Percentiles rank a stretch among this genome's conserved stretches.
These are phyloP conservation scores for Zaprionus obscuricornis DNA, from an alignment of 2,888 invertebrate species.

Conservation along the genomic window DNA sequence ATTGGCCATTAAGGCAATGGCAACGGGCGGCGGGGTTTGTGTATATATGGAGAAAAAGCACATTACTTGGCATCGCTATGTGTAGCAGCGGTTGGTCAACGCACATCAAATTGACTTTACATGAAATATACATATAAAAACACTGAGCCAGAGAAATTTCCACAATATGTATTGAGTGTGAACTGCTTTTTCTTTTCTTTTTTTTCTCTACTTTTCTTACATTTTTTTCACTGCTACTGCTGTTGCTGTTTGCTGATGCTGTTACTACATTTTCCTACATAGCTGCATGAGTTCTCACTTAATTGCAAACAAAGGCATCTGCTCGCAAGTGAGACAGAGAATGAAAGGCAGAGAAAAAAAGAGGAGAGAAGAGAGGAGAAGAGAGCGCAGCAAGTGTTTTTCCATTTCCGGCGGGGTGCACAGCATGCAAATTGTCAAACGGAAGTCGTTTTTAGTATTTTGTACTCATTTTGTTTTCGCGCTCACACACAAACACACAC, in stretches of 20 bases:
- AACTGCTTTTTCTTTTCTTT: slow-evolving; percentile 62
- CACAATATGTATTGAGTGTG: slow-evolving; percentile 56
- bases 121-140: slow-evolving; percentile 69
- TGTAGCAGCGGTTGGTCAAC: slow-evolving; percentile 62
- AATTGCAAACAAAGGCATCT: slow-evolving; percentile 64
- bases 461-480: slow-evolving; percentile 77
- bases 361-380: slow-evolving; percentile 10
- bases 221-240: too few relatives aligned
- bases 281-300: slow-evolving; percentile 72
- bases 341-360: not conserved
- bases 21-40: not conserved
- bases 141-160: slow-evolving; percentile 1
- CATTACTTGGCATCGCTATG: slow-evolving; percentile 40
- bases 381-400: slow-evolving; percentile 60
- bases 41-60: slow-evolving; percentile 5
- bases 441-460: slow-evolving; percentile 78
- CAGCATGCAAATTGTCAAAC: slow-evolving; percentile 75
- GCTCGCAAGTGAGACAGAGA: not conserved
- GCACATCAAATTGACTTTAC: slow-evolving; percentile 69
- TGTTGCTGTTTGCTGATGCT: too few relatives aligned
- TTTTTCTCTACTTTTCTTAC: not conserved
- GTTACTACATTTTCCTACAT: slow-evolving; percentile 2
- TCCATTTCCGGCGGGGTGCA: slow-evolving; percentile 68
- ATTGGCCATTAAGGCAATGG: slow-evolving; percentile 81
- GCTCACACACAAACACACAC: slow-evolving; percentile 14